Base-by-base conservation (phyloP, 2,797 vertebrate species). In the Chromobotia macracanthus region DNA sequence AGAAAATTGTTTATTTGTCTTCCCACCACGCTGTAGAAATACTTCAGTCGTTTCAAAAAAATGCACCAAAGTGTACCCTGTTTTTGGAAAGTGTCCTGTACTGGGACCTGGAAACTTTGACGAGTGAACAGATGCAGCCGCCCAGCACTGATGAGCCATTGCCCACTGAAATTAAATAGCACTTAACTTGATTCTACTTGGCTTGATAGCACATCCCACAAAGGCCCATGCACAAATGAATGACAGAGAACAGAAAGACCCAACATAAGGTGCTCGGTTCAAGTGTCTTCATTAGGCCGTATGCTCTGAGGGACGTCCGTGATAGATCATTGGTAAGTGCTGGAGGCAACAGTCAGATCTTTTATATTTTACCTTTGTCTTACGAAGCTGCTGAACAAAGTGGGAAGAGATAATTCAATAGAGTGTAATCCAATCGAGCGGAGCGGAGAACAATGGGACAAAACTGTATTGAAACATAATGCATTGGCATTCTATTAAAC, bases 391-490 rank as follows among this genome's bases (percentile, higher is more conserved):
- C 46, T 50, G 48, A 15, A 16, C 44, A 70, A 65, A 69, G 46
- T 31, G 38, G 35, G 50, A 21, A 31, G 50, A 61, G 55, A 66
- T 41, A 38, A 79, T 31, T 71, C 48, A 71, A 55, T 51, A 69
- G 28, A 69, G 64, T 13, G 0, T 18, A 48, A 78, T 77, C 25
- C 44, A 77, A 51, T 23, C 12, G 41, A 31, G 44, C 13, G 7
- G 23, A 70, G 15, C 28, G 41, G n/a, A 56, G 66, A 61, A 70
- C 66, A 78, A 71, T 28, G 19, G 46, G 48, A 50, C 75, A 70
- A 61, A 38, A 4, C 7, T 12, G 50, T 60, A 71, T 44, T 71
- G 58, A 64, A 79, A 71, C 0, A 0, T 3, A 78, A 77, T 58
- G 28, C 31, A 64, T 19, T 19, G 23, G 46, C 46, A 63, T 44